phyloP scores from a whole-genome alignment of 1,140 invertebrate species.

The Drosophila mojavensis region DNA sequence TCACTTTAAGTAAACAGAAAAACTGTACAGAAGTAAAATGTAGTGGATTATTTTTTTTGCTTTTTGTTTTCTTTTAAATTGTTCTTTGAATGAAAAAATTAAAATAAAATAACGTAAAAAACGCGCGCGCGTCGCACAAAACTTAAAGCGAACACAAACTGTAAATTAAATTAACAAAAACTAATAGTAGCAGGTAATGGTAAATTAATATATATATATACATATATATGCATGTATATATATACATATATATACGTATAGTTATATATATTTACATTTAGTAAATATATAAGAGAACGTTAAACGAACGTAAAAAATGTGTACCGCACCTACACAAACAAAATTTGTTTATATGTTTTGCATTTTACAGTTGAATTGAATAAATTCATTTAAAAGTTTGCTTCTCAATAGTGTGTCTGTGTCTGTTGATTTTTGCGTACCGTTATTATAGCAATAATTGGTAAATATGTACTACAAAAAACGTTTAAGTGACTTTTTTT shows the following conservation, averaged over 20 bases:
- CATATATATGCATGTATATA: slow-evolving; percentile 11
- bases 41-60: slow-evolving; percentile 6
- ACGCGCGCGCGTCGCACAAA: slow-evolving; percentile 60
- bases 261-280: slow-evolving; percentile 10
- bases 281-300: slow-evolving; percentile 45
- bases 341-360: slow-evolving; percentile 30
- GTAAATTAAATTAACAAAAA: slow-evolving; percentile 79
- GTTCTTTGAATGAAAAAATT: slow-evolving; percentile 22
- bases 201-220: slow-evolving; percentile 43
- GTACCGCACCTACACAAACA: slow-evolving; percentile 25
- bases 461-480: slow-evolving; percentile 78
- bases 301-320: slow-evolving; percentile 50
- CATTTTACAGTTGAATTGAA: slow-evolving; percentile 42
- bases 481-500: slow-evolving; percentile 71
- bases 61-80: slow-evolving; percentile 10
- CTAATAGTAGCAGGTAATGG: slow-evolving; percentile 69
- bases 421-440: slow-evolving; percentile 31
- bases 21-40: slow-evolving; percentile 66
- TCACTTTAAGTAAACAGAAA: slow-evolving; percentile 55
- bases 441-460: slow-evolving; percentile 55
- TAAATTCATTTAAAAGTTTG: slow-evolving; percentile 30
- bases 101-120: slow-evolving; percentile 31
- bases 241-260: slow-evolving; percentile 21
- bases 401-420: slow-evolving; percentile 18
- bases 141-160: slow-evolving; percentile 70